phyloP scores from a whole-genome alignment of 2,797 vertebrate species.

The Hypotaenidia philippensis region DNA sequence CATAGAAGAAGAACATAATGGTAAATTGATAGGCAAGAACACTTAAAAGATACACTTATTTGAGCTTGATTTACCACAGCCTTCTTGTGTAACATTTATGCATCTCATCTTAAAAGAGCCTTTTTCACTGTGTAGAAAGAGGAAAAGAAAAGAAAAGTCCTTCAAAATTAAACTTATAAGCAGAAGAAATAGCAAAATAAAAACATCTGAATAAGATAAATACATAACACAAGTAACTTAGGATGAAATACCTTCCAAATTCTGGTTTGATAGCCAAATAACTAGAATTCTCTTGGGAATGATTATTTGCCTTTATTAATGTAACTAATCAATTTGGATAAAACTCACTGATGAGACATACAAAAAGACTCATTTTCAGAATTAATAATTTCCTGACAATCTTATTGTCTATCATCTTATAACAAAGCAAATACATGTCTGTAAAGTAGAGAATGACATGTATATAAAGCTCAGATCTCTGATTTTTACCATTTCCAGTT shows the following conservation, averaged over 20 bases:
- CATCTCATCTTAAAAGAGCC: not conserved
- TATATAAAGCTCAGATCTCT: not conserved
- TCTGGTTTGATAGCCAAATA: not conserved
- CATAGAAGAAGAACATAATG: not conserved
- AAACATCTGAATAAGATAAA: not conserved
- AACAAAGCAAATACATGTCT: not conserved
- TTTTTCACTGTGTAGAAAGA: not conserved
- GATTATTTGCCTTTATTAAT: not conserved
- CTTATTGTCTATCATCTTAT: not conserved
- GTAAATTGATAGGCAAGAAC: not conserved
- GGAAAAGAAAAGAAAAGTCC: not conserved
- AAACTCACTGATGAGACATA: not conserved
- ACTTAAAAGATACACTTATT: not conserved
- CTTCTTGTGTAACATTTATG: not conserved
- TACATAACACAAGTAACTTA: not conserved
- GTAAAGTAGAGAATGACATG: not conserved
- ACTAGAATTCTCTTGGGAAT: not conserved
- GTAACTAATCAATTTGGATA: not conserved
- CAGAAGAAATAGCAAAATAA: not conserved
- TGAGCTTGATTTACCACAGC: not conserved
- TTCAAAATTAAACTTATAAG: not conserved
- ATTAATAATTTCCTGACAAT: not conserved
- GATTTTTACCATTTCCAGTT: not conserved
- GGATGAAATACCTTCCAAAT: not conserved
- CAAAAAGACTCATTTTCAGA: not conserved